Conservation (phyloP, 2,113 vertebrate species). For the Myrmecophaga tridactyla region DNA sequence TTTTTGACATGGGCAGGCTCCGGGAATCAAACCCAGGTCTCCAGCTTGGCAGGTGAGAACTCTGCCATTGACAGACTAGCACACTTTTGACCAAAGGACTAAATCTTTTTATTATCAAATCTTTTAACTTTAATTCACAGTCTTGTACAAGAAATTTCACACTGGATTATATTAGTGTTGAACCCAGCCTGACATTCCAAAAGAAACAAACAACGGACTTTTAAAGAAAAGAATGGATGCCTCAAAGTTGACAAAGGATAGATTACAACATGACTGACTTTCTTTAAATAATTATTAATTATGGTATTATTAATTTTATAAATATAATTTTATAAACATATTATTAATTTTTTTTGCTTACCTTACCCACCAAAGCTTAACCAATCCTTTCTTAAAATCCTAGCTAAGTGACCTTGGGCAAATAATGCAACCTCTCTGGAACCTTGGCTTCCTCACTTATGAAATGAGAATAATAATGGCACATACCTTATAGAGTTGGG, state of each 20-base stretch:
- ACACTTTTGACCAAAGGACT: constrained; percentile 6
- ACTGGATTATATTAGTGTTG: neutral
- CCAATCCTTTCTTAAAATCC: neutral
- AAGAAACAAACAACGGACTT: neutral
- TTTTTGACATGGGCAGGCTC: too few relatives aligned
- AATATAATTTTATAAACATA: constrained; percentile 27
- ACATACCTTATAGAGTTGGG: too few relatives aligned
- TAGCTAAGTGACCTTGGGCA: neutral
- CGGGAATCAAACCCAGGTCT: too few relatives aligned
- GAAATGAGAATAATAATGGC: too few relatives aligned
- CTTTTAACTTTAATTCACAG: neutral
- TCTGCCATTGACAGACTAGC: too few relatives aligned
- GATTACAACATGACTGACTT: neutral
- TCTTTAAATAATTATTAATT: constrained; percentile 12
- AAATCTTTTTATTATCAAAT: too few relatives aligned
- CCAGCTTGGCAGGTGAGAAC: too few relatives aligned
- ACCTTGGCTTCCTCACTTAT: too few relatives aligned
- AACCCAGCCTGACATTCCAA: neutral
- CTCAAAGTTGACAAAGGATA: neutral
- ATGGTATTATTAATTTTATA: neutral
- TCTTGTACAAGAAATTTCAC: constrained; percentile 12
- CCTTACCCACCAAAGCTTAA: neutral
- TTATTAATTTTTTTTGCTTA: constrained; percentile 41
- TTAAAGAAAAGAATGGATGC: neutral
- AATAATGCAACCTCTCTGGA: neutral